Evolutionary conservation across 2,888 invertebrate genomes (phyloP), one percentile per base, ranked within the genome.

Genomic region (Lasiommata megera): DNA sequence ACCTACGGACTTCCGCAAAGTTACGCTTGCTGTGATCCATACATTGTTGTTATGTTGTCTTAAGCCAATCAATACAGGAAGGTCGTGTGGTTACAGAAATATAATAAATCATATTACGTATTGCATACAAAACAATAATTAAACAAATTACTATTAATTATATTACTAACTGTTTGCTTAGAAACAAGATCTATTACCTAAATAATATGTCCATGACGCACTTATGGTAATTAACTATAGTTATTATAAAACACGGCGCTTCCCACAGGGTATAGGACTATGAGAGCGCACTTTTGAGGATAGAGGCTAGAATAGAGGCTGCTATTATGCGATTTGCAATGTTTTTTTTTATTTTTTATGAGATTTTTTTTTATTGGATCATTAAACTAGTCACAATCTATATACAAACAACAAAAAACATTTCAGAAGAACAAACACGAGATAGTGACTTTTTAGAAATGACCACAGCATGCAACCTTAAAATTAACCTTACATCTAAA

Each of bases 121-220:
- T 44, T 46, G 31, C 11, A 41, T 41, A 47, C 46, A 47, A 34
- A 18, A 34, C 47, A 31, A 16, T 31, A 47, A 34, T 47, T 47
- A 47, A 47, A 47, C 12, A 34, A 47, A 34, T 17, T 47, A 17
- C 44, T 14, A 9, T 14, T 44, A 44, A 44, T 44, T 14, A 44
- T 43, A 44, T 14, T 28, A 18, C 16, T 29, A 34, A 17, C 7
- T 34, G 2, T 18, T 34, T 17, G 34, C 34, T 18, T 47, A 47
- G 47, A 17, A 47, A 47, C 47, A 34, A 36, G 28, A 29, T 28
- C 14, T 43, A 28, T 40, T 18, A 43, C 23, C 18, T 43, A 43
- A 23, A 28, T 28, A n/a, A 8, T 44, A 43, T 7, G 40, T 11
- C 5, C n/a, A 41, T 23, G 23, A 2, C 11, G 6, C 6, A 5